Conservation (phyloP, 2,888 invertebrate genomes). For the Penaeus monodon region DNA sequence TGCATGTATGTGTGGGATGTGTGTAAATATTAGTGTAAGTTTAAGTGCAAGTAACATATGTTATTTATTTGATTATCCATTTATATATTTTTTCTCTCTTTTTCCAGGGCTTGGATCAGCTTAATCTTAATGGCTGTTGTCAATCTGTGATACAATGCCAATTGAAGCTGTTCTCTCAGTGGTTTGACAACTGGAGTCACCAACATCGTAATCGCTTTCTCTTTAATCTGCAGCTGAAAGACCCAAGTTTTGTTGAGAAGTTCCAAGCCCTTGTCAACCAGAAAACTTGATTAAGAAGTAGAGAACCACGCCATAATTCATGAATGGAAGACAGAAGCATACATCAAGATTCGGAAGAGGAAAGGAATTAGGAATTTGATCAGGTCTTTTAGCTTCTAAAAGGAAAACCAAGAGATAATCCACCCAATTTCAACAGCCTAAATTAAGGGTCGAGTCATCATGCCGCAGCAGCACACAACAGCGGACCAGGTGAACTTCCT, state of each 20-base stretch:
- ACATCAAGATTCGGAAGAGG: too few species aligned
- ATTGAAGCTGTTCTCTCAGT: slow-evolving; percentile 70
- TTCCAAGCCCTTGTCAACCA: slow-evolving; percentile 40
- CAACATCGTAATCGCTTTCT: slow-evolving; percentile 54
- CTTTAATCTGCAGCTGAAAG: slow-evolving; percentile 38
- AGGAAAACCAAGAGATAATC: too few species aligned
- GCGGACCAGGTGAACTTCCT: slow-evolving; percentile 80
- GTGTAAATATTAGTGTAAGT: too few species aligned
- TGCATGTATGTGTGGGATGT: too few species aligned
- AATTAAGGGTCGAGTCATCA: background rate
- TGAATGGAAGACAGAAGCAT: too few species aligned
- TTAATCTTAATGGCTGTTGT: slow-evolving; percentile 67
- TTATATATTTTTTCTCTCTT: background rate
- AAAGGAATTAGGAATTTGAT: too few species aligned
- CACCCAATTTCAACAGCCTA: background rate
- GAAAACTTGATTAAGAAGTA: slow-evolving; percentile 22
- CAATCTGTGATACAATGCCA: slow-evolving; percentile 71
- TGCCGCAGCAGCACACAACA: slow-evolving; percentile 58
- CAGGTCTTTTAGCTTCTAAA: too few species aligned
- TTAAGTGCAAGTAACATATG: background rate
- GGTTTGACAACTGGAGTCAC: slow-evolving; percentile 69
- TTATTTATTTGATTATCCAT: background rate
- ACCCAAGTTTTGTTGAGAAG: slow-evolving; percentile 53
- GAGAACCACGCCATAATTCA: background rate
- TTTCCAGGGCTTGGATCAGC: slow-evolving; percentile 50